These are phyloP conservation scores for Scophthalmus maximus DNA, from an alignment of 2,113 vertebrate genomes.

Conservation along the genomic window DNA sequence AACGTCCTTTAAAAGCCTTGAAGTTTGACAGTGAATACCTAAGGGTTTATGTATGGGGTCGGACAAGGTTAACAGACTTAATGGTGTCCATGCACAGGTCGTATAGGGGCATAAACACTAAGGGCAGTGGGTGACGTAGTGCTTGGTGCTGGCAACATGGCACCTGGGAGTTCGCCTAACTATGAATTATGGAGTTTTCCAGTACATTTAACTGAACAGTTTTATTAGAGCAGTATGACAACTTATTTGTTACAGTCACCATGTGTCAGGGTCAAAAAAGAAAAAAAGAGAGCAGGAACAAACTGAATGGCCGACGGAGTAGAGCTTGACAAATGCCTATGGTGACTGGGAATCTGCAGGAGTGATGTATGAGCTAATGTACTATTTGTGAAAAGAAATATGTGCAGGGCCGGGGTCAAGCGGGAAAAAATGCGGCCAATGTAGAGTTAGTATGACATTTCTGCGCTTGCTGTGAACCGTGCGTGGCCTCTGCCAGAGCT, in stretches of 20 bases:
- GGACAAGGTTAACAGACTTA: constrained; percentile 38
- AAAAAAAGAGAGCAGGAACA: constrained; percentile 7
- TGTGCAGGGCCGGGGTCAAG: constrained; percentile 56
- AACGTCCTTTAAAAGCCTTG: constrained; percentile 25
- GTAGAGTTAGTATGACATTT: constrained; percentile 64
- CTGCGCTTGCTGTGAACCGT: constrained; percentile 58
- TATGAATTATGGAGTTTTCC: constrained; percentile 10
- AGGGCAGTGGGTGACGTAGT: constrained; percentile 15
- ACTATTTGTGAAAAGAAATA: constrained; percentile 73
- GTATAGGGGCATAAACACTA: background rate
- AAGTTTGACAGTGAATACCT: constrained; percentile 38
- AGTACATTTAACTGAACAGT: background rate
- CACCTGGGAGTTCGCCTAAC: background rate
- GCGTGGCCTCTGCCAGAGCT: constrained; percentile 34
- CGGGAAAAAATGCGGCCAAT: constrained; percentile 57
- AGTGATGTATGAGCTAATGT: constrained; percentile 71
- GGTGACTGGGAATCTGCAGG: constrained; percentile 52
- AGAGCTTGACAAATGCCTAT: constrained; percentile 48
- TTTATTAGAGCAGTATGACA: constrained; percentile 12
- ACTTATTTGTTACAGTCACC: constrained; percentile 23
- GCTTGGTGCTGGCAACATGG: background rate
- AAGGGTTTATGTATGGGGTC: constrained; percentile 26
- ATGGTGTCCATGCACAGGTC: no score
- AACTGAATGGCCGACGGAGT: constrained; percentile 7
- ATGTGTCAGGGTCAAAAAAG: constrained; percentile 1